Conservation (phyloP, 2,797 vertebrate genomes). For the Nannoperca obscura region DNA sequence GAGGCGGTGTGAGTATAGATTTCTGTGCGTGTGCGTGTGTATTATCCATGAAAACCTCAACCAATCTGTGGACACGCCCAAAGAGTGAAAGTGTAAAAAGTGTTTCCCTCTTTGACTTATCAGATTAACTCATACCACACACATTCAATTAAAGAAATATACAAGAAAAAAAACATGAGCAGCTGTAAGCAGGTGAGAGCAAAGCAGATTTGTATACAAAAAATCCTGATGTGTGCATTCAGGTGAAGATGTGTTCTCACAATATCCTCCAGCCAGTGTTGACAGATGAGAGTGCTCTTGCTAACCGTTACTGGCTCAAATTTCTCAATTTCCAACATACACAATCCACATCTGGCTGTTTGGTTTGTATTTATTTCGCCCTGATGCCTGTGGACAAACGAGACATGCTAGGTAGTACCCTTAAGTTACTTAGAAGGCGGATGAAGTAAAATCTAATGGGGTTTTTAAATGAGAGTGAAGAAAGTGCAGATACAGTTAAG, state of each 20-base stretch:
- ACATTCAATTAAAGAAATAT: conserved; percentile 22
- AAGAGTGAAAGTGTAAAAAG: conserved; percentile 64
- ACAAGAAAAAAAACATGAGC: background rate
- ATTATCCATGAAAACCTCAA: conserved; percentile 60
- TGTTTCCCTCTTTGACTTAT: conserved; percentile 49
- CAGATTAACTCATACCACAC: conserved; percentile 19
- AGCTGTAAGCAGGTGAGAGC: conserved; percentile 2
- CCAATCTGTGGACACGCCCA: conserved; percentile 51
- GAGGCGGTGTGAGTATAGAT: conserved; percentile 60
- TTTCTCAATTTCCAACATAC: background rate
- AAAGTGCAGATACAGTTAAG: background rate
- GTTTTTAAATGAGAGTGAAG: background rate
- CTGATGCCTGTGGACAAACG: conserved; percentile 20
- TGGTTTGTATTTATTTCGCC: conserved; percentile 24
- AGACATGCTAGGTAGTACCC: background rate
- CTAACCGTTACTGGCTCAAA: conserved; percentile 3
- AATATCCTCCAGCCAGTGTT: conserved; percentile 28
- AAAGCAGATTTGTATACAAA: conserved; percentile 28
- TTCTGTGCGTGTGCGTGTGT: conserved; percentile 35
- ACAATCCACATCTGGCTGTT: conserved; percentile 28
- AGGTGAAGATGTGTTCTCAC: conserved; percentile 18
- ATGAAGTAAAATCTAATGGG: conserved; percentile 16
- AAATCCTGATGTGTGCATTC: conserved; percentile 10
- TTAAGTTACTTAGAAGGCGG: conserved; percentile 26
- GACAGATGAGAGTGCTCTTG: conserved; percentile 22